Evolutionary conservation across 2,888 invertebrate species (phyloP), one percentile per base, ranked within the genome.

Genomic region (Campoplex nolae): DNA sequence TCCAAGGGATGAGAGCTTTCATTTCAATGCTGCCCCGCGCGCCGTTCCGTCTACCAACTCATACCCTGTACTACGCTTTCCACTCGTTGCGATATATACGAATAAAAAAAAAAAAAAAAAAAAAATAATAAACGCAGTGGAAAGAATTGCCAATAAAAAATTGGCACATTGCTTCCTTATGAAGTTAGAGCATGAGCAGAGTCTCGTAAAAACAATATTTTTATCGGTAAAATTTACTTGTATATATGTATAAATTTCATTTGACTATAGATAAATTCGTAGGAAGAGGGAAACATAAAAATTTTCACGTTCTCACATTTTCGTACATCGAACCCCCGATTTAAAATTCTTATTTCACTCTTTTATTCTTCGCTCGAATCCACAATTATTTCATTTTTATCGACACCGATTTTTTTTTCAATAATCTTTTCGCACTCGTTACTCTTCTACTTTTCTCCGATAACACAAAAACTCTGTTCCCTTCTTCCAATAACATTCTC

Each of bases 31-130:
- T 67, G 58, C 76, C 56, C 58, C 23, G 23, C 23, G 23, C 79
- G 87, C 85, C 86, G 71, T 68, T 86, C 56, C 75, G 76, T 87
- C 83, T 75, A 62, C 82, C 80, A 62, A 51, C 77, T 82, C 71
- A 51, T 79, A 84, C 74, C 54, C 73, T 38, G 28, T 62, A 62
- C 28, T 16, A 28, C 56, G 18, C 71, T 67, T 84, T 78, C 71
- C 67, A 28, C 70, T 78, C 77, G 65, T n/a, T 67, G 42, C 65
- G 62, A 68, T 71, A 23, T 23, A 23, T 23, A 28, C 58, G 77
- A 86, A 74, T 68, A 78, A 82, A 71, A 42, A 42, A 42, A 42
- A 23, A 23, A 23, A 23, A 23, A 23, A 23, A 23, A 23, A 23
- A 23, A 23, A 38, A 42, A n/a, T n/a, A n/a, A n/a, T n/a, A 51